Percentiles rank a stretch among this genome's conserved stretches.
These are phyloP conservation scores for Taphrorychus bicolor DNA, from an alignment of 2,888 invertebrate species.

Conservation along the genomic window DNA sequence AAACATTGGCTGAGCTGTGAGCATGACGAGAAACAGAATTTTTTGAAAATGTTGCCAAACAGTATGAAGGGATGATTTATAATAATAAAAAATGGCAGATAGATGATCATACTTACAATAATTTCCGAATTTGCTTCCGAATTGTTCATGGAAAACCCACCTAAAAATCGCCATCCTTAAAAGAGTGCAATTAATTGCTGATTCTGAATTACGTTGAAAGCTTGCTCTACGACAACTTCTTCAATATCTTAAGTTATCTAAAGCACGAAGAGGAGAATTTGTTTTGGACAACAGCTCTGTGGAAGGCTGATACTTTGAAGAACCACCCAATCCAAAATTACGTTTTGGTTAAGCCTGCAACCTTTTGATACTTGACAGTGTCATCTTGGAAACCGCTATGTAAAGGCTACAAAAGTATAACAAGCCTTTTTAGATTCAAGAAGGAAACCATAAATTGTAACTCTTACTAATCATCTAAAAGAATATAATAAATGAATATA, in stretches of 20 bases:
- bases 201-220: slow-evolving; percentile 70
- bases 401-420: no score
- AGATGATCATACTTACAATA: no score
- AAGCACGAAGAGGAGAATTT: slow-evolving; percentile 66
- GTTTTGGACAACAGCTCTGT: slow-evolving; percentile 68
- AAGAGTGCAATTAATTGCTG: slow-evolving; percentile 83
- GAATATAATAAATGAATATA: no score
- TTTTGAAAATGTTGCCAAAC: slow-evolving; percentile 56
- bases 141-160: slow-evolving; percentile 64
- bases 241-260: slow-evolving; percentile 63
- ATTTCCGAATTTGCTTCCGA: slow-evolving; percentile 68
- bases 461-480: no score
- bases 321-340: slow-evolving; percentile 68
- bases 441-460: no score
- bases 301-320: slow-evolving; percentile 61
- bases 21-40: slow-evolving; percentile 36
- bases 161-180: slow-evolving; percentile 73
- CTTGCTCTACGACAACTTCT: slow-evolving; percentile 69
- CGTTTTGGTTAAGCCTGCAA: no score
- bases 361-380: no score
- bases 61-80: slow-evolving; percentile 73
- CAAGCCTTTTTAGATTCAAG: no score
- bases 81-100: slow-evolving; percentile 78
- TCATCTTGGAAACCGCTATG: no score
- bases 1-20: slow-evolving; percentile 64